phyloP scores from a whole-genome alignment of 2,888 invertebrate genomes.

The Zhuqinia jingwanae region DNA sequence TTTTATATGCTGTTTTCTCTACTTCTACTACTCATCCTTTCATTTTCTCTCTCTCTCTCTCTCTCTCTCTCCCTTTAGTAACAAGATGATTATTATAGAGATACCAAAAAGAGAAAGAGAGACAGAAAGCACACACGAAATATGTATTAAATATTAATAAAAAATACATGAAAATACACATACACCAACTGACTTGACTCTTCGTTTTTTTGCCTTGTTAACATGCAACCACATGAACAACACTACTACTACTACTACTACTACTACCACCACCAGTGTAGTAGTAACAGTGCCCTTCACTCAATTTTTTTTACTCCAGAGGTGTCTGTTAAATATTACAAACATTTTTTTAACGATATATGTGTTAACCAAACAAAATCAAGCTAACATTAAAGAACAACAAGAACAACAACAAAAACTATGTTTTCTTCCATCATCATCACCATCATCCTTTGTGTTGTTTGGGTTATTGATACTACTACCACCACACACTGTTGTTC shows the following conservation, averaged over 20 bases:
- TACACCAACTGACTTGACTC: not conserved
- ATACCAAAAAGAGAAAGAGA: no score
- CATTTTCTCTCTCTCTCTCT: not conserved
- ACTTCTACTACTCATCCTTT: conserved; percentile 10
- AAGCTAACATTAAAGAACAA: not conserved
- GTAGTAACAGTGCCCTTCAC: not conserved
- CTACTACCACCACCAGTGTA: no score
- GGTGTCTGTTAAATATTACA: no score
- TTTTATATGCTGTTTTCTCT: no score
- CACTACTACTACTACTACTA: no score
- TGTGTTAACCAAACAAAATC: conserved; percentile 15
- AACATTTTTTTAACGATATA: no score
- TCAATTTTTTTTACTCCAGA: not conserved
- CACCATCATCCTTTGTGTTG: no score
- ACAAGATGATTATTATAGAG: not conserved
- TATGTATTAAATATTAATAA: conserved; percentile 41
- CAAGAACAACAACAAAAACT: no score
- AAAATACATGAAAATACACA: conserved; percentile 28
- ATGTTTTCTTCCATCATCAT: no score
- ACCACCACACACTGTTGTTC: no score
- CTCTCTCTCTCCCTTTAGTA: not conserved
- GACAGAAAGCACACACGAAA: not conserved
- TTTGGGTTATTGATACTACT: no score
- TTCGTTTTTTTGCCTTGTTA: not conserved
- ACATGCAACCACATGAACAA: not conserved